phyloP scores from a whole-genome alignment of 2,888 invertebrate species.

The Brenthis hecate region DNA sequence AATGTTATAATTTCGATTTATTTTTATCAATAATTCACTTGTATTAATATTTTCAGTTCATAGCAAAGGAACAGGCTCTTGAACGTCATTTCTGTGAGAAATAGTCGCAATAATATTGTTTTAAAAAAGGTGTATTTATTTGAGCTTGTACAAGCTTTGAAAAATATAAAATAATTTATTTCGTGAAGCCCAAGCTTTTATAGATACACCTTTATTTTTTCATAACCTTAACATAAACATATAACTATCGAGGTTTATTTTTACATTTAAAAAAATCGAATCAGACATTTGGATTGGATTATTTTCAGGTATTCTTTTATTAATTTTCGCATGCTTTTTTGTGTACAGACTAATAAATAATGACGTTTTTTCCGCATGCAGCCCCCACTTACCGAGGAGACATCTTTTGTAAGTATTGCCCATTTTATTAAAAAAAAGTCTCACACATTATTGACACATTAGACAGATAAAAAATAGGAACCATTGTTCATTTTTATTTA shows the following conservation, averaged over 20 bases:
- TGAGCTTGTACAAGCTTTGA: background rate
- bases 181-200: background rate
- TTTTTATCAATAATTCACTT: constrained; percentile 4
- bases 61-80: constrained; percentile 16
- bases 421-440: background rate
- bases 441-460: background rate
- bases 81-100: constrained; percentile 19
- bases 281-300: constrained; percentile 1
- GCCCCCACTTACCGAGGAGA: constrained; percentile 80
- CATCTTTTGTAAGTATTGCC: constrained; percentile 75
- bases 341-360: constrained; percentile 40
- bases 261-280: background rate
- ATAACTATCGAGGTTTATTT: background rate
- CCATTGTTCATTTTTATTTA: too few species aligned
- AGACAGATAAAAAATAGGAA: background rate
- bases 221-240: background rate
- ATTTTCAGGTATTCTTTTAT: constrained; percentile 30
- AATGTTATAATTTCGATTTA: background rate
- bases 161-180: background rate
- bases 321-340: constrained; percentile 39
- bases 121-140: constrained; percentile 17
- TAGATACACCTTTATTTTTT: constrained; percentile 13
- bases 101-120: constrained; percentile 3
- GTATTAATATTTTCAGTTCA: constrained; percentile 21
- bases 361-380: constrained; percentile 75